A percentile compares a stretch with the other conserved stretches of the same genome.
Conservation (phyloP, 2,888 invertebrate genomes). For the Phortica magna region DNA sequence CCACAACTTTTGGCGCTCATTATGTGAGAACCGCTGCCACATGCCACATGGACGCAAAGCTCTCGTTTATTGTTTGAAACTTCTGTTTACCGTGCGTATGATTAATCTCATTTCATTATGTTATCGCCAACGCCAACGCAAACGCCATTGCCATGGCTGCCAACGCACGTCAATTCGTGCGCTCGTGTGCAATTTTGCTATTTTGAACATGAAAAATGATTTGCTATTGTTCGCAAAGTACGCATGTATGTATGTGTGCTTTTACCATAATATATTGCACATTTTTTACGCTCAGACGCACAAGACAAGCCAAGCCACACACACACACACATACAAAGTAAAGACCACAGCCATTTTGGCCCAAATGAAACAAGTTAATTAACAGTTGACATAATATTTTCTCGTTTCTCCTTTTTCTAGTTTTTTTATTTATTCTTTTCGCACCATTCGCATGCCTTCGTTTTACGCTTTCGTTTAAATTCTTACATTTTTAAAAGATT, state of each 20-base stretch:
- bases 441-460: conserved; percentile 34
- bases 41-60: background rate
- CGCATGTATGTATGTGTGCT: background rate
- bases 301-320: conserved; percentile 26
- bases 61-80: background rate
- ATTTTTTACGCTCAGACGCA: background rate
- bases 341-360: background rate
- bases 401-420: conserved; percentile 59
- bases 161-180: conserved; percentile 33
- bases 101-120: conserved; percentile 69
- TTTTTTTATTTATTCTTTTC: conserved; percentile 42
- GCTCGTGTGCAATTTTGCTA: conserved; percentile 45
- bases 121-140: conserved; percentile 56
- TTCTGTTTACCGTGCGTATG: conserved; percentile 60
- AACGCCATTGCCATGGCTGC: conserved; percentile 40
- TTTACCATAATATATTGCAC: conserved; percentile 6
- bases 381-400: conserved; percentile 70
- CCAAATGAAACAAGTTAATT: conserved; percentile 68
- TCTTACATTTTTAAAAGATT: conserved; percentile 62
- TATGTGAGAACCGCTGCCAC: conserved; percentile 9
- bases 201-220: conserved; percentile 65
- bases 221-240: conserved; percentile 51
- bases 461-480: conserved; percentile 56
- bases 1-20: conserved; percentile 16
- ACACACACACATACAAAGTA: background rate